These are phyloP conservation scores for Oophaga sylvatica DNA, from an alignment of 2,797 vertebrate species.

Conservation along the genomic window DNA sequence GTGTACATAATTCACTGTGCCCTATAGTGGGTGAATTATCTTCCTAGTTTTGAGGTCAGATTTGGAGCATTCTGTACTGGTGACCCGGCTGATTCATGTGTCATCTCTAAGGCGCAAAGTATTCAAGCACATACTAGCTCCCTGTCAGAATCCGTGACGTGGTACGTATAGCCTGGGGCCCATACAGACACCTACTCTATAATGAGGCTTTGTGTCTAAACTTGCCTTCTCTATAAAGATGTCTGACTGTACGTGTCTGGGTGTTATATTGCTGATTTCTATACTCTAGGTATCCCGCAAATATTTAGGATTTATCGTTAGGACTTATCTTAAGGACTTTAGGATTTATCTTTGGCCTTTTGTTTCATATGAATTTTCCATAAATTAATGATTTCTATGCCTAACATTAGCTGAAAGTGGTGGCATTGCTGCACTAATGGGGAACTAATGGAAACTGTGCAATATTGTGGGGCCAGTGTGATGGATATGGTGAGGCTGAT, in stretches of 20 bases:
- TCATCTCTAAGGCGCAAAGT: neutral
- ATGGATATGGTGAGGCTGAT: too few species aligned
- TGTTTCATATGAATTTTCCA: too few species aligned
- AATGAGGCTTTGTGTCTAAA: neutral
- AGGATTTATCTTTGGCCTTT: too few species aligned
- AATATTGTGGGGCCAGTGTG: too few species aligned
- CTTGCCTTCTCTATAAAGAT: neutral
- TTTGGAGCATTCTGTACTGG: neutral
- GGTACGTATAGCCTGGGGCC: neutral
- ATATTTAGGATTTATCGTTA: neutral
- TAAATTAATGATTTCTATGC: neutral
- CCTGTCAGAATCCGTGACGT: neutral
- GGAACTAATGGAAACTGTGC: too few species aligned
- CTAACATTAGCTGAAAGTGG: neutral
- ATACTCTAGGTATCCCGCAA: neutral
- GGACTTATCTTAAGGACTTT: neutral
- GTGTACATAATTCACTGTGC: neutral
- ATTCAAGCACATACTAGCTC: neutral
- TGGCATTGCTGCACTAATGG: neutral
- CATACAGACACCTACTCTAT: neutral
- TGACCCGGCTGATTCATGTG: slow-evolving; percentile 1
- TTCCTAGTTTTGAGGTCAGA: neutral
- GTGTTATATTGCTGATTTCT: neutral
- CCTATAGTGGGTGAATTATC: neutral
- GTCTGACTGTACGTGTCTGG: neutral